Evolutionary conservation across 2,113 vertebrate genomes (phyloP), one percentile per base, ranked within the genome.

Genomic region (Cavia porcellus): DNA sequence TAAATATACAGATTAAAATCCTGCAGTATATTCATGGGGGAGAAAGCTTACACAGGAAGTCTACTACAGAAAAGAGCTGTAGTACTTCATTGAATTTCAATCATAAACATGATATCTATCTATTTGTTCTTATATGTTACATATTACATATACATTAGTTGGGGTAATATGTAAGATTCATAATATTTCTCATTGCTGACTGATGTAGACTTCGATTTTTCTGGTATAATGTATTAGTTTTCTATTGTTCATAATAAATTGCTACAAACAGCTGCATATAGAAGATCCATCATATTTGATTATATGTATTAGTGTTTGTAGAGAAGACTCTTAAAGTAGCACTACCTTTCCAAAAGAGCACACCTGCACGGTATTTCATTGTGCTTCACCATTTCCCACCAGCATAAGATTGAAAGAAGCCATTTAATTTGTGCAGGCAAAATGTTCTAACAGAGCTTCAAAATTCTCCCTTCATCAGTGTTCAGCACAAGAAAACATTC

Each of bases 21-120:
- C 17, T 47, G 13, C 28, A 45, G 28, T 35, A 1, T 0, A 47
- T 35, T 25, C 3, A 47, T 47, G 30, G 2, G 2, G 9, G 4
- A 7, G 32, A 14, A 38, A 84, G 9, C 47, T 57, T 5, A 50
- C 10, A 13, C 1, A 35, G 17, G 20, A n/a, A 24, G 1, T 50
- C 4, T 35, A 64, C 75, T 74, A 20, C 45, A 52, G 59, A 64
- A 22, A 59, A 84, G 45, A 7, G 25, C 25, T 74, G 1, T 20
- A 74, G 13, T 10, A 20, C 59, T 35, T 47, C 35, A n/a, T 5
- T 74, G 55, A 50, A 11, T 45, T 50, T 35, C 3, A 74, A 55
- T 10, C 38, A 42, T 42, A 84, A 45, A 14, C 38, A 13, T 5
- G 38, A 38, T 38, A 38, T 38, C 38, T 38, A 5, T 75, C 22